Evolutionary conservation across 2,888 invertebrate genomes (phyloP).

Genomic region (Philereme transversata): DNA sequence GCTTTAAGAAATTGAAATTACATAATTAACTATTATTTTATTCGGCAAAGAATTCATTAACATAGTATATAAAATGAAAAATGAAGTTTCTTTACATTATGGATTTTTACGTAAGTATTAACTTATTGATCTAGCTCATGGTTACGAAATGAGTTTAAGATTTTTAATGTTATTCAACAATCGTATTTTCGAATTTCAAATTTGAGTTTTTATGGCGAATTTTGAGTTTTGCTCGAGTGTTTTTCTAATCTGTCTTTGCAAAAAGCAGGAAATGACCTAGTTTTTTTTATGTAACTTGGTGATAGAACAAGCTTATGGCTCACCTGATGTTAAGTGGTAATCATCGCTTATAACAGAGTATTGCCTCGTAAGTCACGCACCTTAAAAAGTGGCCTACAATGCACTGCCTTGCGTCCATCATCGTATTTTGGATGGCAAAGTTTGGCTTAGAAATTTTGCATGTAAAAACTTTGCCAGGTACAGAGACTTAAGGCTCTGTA

Average conservation of each 20-base stretch:
- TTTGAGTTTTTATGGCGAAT: conserved; percentile 3
- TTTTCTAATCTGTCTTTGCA: background rate
- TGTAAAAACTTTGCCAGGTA: no score
- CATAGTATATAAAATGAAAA: conserved; percentile 20
- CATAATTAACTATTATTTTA: conserved; percentile 9
- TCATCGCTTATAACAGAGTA: no score
- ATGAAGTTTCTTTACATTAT: conserved; percentile 7
- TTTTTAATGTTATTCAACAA: conserved; percentile 18
- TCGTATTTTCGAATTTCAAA: conserved; percentile 34
- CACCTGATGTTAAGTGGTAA: no score
- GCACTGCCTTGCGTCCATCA: no score
- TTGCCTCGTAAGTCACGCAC: no score
- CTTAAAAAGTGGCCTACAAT: no score
- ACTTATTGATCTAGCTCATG: conserved; percentile 34
- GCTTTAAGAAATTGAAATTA: conserved; percentile 4
- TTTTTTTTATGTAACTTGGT: background rate
- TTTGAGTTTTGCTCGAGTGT: no score
- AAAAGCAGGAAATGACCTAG: conserved; percentile 6
- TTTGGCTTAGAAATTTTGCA: no score
- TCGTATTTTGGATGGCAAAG: no score
- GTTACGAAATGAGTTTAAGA: conserved; percentile 29
- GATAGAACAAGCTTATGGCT: no score
- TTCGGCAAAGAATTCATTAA: conserved; percentile 8
- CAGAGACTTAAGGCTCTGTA: no score
- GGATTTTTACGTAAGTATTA: conserved; percentile 22